Conservation (phyloP, 2,113 vertebrate species). For the Hippocampus comes region DNA sequence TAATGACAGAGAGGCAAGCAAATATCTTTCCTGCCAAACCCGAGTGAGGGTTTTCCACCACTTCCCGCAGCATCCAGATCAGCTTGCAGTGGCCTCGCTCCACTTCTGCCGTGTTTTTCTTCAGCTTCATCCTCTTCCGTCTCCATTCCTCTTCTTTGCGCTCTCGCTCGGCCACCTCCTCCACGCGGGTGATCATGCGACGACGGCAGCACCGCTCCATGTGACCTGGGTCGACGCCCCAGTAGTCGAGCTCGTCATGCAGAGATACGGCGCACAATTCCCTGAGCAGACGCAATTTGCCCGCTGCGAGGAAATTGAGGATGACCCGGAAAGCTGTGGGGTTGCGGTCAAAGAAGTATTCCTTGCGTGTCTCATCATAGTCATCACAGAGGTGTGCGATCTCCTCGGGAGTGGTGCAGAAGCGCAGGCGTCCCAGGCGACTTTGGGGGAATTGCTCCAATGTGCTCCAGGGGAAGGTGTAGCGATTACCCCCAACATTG, state of each 20-base stretch:
- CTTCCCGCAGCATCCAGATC: slow-evolving; percentile 79
- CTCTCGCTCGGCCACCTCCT: slow-evolving; percentile 78
- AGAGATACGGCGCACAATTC: slow-evolving; percentile 90
- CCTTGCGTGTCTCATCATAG: slow-evolving; percentile 83
- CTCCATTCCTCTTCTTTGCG: slow-evolving; percentile 75
- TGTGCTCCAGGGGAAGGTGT: slow-evolving; percentile 89
- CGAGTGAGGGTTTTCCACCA: slow-evolving; percentile 90
- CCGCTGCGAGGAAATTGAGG: slow-evolving; percentile 87
- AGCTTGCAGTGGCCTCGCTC: slow-evolving; percentile 70
- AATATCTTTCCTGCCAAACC: slow-evolving; percentile 89
- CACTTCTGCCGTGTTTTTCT: slow-evolving; percentile 39
- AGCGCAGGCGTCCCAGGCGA: slow-evolving; percentile 81
- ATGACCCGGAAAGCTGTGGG: slow-evolving; percentile 86
- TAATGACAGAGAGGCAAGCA: slow-evolving; percentile 88
- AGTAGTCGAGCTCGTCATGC: slow-evolving; percentile 89
- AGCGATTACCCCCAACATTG: slow-evolving; percentile 89
- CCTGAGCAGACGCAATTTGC: slow-evolving; percentile 84
- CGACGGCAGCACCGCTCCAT: slow-evolving; percentile 89
- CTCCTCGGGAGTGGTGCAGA: slow-evolving; percentile 82
- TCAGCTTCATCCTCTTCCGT: slow-evolving; percentile 50
- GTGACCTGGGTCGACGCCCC: slow-evolving; percentile 85
- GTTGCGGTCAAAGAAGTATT: slow-evolving; percentile 94
- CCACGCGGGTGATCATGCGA: slow-evolving; percentile 75
- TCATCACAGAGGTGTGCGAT: slow-evolving; percentile 87
- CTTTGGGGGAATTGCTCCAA: slow-evolving; percentile 87